Base-by-base conservation (phyloP, 2,113 vertebrate genomes). In the Mesitornis unicolor region DNA sequence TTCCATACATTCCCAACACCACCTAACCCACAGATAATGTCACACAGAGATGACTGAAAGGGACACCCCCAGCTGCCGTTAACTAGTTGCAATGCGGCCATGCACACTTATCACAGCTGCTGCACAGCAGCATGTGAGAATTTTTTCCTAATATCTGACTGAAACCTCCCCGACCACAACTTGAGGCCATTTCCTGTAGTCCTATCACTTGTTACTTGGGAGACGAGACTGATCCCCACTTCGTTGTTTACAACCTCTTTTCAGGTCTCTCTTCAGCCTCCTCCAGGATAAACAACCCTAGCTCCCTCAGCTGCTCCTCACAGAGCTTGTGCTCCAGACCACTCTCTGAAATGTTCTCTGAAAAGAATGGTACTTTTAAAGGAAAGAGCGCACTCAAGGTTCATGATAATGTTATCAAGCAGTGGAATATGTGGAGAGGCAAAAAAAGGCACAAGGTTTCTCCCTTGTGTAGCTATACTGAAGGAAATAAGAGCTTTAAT, bases 111-210 rank as follows among this genome's bases (percentile, higher is more conserved):
- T 7, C 22, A 36, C 0, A 2, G 42, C 42, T 77, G 29, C 7
- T 1, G 8, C 0, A 4, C 0, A 2, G 47, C 59, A 68, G 42
- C 18, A 68, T 1, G 0, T 15, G 15, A 64, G 19, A 35, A 40
- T n/a, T n/a, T n/a, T n/a, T n/a, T n/a, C n/a, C n/a, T n/a, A n/a
- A n/a, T n/a, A n/a, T n/a, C n/a, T n/a, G n/a, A n/a, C n/a, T n/a
- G n/a, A n/a, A n/a, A n/a, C n/a, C n/a, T n/a, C n/a, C n/a, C n/a
- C n/a, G n/a, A n/a, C n/a, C n/a, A n/a, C n/a, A n/a, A n/a, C n/a
- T n/a, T n/a, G n/a, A n/a, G n/a, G n/a, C n/a, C n/a, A n/a, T n/a
- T n/a, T n/a, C n/a, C n/a, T n/a, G n/a, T n/a, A n/a, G n/a, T n/a
- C n/a, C n/a, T n/a, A n/a, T n/a, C n/a, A n/a, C n/a, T n/a, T n/a